phyloP scores from a whole-genome alignment of 2,888 invertebrate species.

The Icerya purchasi region DNA sequence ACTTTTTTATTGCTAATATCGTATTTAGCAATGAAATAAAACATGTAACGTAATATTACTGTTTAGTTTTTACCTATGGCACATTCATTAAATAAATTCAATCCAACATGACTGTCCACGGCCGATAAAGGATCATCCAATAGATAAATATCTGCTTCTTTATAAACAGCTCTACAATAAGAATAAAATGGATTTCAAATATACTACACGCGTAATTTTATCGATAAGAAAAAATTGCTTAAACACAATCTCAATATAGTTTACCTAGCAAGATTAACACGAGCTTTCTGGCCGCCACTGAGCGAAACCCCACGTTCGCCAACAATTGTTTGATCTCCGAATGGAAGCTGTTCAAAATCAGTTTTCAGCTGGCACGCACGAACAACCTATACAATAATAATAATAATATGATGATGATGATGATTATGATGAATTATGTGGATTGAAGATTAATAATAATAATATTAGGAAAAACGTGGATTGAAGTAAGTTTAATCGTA shows the following conservation, averaged over 20 bases:
- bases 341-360: slow-evolving; percentile 55
- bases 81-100: slow-evolving; percentile 32
- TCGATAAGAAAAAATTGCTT: too few relatives aligned
- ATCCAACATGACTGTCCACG: slow-evolving; percentile 32
- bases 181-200: slow-evolving; percentile 4
- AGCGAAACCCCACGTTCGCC: slow-evolving; percentile 69
- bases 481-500: too few relatives aligned
- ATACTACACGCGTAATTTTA: too few relatives aligned
- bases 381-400: slow-evolving; percentile 41
- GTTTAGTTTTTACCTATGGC: too few relatives aligned
- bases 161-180: slow-evolving; percentile 30
- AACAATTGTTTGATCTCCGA: slow-evolving; percentile 62
- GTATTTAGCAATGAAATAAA: too few relatives aligned
- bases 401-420: too few relatives aligned
- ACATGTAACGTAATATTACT: too few relatives aligned
- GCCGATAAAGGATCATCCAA: slow-evolving; percentile 35
- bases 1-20: too few relatives aligned
- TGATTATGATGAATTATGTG: too few relatives aligned
- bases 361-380: slow-evolving; percentile 46
- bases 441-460: too few relatives aligned
- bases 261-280: slow-evolving; percentile 32
- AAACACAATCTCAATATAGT: too few relatives aligned
- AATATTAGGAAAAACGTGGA: too few relatives aligned
- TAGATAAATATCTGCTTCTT: slow-evolving; percentile 33
- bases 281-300: slow-evolving; percentile 70